Conservation (phyloP, 30 jellyfish, hydroid and myxozoan genomes). For the Turritopsis dohrnii region DNA sequence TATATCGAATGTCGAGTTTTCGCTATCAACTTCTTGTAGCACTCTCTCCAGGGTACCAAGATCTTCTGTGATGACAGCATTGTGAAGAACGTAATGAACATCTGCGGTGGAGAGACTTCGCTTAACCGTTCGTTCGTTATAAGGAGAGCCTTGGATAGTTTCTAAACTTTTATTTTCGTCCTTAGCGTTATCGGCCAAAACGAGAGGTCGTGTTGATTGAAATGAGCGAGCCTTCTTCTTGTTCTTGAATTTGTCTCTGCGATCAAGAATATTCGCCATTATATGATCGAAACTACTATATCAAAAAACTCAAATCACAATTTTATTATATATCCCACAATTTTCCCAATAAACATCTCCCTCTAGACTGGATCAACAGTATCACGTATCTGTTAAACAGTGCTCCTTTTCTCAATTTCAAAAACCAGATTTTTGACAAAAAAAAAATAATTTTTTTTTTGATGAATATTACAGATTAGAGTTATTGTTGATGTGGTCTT, state of each 20-base stretch:
- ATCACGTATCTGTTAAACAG: too few relatives aligned
- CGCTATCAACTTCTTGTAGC: background rate
- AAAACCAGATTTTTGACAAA: too few relatives aligned
- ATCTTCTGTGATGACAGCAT: conserved; percentile 21
- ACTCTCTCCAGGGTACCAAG: conserved; percentile 1
- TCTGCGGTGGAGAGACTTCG: conserved; percentile 16
- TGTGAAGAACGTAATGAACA: conserved; percentile 20
- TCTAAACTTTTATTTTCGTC: background rate
- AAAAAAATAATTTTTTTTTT: too few relatives aligned
- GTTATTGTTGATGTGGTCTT: background rate
- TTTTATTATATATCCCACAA: too few relatives aligned
- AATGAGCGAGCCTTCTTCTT: background rate
- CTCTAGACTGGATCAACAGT: too few relatives aligned
- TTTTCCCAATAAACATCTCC: too few relatives aligned
- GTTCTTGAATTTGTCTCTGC: background rate
- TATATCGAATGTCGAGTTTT: background rate
- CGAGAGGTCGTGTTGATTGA: background rate
- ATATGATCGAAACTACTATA: too few relatives aligned
- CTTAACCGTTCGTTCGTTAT: background rate
- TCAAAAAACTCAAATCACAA: too few relatives aligned
- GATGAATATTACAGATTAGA: background rate
- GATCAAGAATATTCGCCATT: background rate
- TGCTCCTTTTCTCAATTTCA: too few relatives aligned
- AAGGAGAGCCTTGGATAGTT: background rate
- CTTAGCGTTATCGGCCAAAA: background rate